A percentile compares a stretch with the other conserved stretches of the same genome.
phyloP scores from a whole-genome alignment of 2,797 vertebrate species.

The Propithecus perrieri region DNA sequence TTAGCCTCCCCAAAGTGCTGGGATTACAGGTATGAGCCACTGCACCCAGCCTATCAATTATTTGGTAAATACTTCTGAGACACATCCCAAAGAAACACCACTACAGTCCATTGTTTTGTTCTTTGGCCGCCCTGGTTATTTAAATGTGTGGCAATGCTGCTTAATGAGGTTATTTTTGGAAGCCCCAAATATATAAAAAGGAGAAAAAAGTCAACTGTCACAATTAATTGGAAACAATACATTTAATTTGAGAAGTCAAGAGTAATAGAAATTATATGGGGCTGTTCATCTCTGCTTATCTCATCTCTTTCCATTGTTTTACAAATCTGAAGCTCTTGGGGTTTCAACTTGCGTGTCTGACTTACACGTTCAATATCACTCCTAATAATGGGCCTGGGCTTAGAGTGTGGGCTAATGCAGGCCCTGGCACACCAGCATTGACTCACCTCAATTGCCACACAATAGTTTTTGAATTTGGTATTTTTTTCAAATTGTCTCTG shows the following conservation, averaged over 20 bases:
- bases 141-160: constrained; percentile 60
- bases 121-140: constrained; percentile 68
- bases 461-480: background rate
- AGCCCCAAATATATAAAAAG: constrained; percentile 63
- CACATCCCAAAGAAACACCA: background rate
- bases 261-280: constrained; percentile 80
- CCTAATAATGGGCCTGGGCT: constrained; percentile 65
- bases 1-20: too few species aligned
- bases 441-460: constrained; percentile 26
- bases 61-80: background rate
- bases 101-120: constrained; percentile 64
- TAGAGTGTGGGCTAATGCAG: constrained; percentile 65
- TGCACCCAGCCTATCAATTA: too few species aligned
- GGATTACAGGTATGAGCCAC: too few species aligned
- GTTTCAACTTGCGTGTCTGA: constrained; percentile 78
- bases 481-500: background rate
- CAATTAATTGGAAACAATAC: constrained; percentile 82
- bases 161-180: constrained; percentile 81
- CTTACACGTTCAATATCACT: constrained; percentile 68
- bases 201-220: constrained; percentile 76
- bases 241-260: constrained; percentile 79
- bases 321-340: constrained; percentile 81
- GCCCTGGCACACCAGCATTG: background rate
- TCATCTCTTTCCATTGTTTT: constrained; percentile 79
- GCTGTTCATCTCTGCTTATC: constrained; percentile 75